Evolutionary conservation across 92 coral and sea anemone species (phyloP), one percentile per base, ranked within the genome.

Genomic region (Galaxea fascicularis): DNA sequence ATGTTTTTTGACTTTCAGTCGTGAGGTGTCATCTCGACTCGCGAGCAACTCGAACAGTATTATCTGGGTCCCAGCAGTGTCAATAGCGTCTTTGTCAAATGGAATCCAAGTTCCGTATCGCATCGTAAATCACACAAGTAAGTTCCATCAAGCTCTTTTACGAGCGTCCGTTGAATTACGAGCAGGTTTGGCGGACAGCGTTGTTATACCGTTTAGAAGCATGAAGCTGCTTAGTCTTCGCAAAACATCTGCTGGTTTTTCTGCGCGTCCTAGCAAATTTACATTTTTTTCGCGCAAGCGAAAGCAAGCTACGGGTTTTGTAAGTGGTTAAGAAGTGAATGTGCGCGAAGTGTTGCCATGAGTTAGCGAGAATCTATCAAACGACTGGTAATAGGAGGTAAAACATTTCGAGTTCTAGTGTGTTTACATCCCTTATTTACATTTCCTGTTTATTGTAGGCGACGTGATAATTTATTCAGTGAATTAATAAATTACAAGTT

Each of bases 401-500:
- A 58, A 74, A 73, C 73, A 86, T 92, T 89, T 76, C 86, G 27
- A 73, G 81, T 83, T 77, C 82, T 76, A 64, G 82, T 79, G 27
- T 94, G 91, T 87, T 91, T 84, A 86, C 90, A 80, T 76, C 92
- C 46, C 71, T 63, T 91, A 92, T 92, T 89, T 92, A 88, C 95
- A 87, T 93, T 88, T 88, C 89, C 87, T 91, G 91, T 93, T 88
- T 84, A 85, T 84, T 80, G 93, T 84, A 85, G 89, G 76, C 74
- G 58, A 85, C 86, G 87, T 73, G 86, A 82, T 97, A 97, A 97
- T 97, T 84, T 97, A 97, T 97, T 92, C 99, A 80, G 88, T 57
- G 95, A 94, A 97, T 97, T 90, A 97, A 97, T 97, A 97, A 97
- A 97, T 93, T 90, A 94, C 90, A 91, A 91, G 97, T 93, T 94